Conservation (phyloP, 2,797 vertebrate species). For the Calcarius lapponicus region DNA sequence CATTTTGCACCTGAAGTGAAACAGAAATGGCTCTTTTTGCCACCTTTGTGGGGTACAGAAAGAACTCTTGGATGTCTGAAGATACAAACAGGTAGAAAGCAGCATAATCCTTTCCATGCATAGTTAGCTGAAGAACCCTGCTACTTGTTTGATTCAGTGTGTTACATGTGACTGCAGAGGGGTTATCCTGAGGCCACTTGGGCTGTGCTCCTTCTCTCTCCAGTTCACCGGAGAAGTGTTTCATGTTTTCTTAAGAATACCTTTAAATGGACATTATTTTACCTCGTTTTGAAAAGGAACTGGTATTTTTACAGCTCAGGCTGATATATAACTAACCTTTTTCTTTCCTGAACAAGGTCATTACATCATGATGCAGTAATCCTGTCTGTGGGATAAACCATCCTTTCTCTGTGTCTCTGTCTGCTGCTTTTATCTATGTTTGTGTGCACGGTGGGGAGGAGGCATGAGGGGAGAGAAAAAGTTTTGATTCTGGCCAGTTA, state of each 20-base stretch:
- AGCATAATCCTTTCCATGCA: background rate
- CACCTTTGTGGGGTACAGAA: background rate
- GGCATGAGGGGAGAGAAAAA: background rate
- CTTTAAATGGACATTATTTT: conserved; percentile 1
- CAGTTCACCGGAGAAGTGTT: background rate
- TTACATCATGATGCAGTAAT: conserved; percentile 48
- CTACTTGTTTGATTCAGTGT: background rate
- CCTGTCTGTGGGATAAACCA: conserved; percentile 39
- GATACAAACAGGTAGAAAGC: background rate
- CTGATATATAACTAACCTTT: conserved; percentile 50
- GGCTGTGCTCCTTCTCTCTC: background rate
- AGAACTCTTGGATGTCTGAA: background rate
- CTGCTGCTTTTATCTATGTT: conserved; percentile 13
- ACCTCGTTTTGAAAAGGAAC: background rate
- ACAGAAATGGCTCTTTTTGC: background rate
- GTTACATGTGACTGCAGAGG: background rate
- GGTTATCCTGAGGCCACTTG: background rate
- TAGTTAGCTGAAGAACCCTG: background rate
- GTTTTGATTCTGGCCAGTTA: conserved; percentile 20
- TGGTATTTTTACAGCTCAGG: background rate
- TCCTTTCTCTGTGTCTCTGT: background rate
- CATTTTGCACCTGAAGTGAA: background rate
- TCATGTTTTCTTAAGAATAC: background rate
- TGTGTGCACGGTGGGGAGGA: background rate
- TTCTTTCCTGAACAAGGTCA: conserved; percentile 30